Evolutionary conservation across 2,797 vertebrate species (phyloP).

Genomic region (Cyprinella venusta): DNA sequence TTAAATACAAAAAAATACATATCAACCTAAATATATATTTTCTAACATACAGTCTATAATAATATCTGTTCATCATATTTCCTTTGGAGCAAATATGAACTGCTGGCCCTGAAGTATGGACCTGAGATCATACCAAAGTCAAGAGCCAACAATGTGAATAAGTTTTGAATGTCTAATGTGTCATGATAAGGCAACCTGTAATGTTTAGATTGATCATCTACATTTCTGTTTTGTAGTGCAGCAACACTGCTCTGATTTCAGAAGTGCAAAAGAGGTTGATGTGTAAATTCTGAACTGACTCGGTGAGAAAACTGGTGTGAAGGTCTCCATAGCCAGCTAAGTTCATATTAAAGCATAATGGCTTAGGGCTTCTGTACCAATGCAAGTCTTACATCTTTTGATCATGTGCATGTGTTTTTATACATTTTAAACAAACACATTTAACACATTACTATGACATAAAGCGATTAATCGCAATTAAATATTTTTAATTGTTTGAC

Average conservation of each 20-base stretch:
- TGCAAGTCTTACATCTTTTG: background rate
- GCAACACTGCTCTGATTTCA: conserved; percentile 7
- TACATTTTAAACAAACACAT: background rate
- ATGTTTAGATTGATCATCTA: background rate
- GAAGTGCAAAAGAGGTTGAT: background rate
- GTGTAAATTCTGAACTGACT: conserved; percentile 1
- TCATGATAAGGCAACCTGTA: background rate
- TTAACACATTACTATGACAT: too few relatives aligned
- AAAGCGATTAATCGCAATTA: too few relatives aligned
- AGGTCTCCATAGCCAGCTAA: background rate
- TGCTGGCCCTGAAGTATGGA: conserved; percentile 57
- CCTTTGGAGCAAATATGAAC: background rate
- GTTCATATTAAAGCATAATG: background rate
- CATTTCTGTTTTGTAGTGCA: background rate
- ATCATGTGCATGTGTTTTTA: background rate
- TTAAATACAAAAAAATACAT: background rate
- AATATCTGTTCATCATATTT: background rate
- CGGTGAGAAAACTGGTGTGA: background rate
- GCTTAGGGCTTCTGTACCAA: background rate
- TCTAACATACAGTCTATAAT: background rate
- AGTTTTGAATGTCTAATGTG: background rate
- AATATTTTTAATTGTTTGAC: too few relatives aligned
- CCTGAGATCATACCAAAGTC: conserved; percentile 63
- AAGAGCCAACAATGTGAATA: conserved; percentile 28
- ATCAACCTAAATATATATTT: background rate